These are phyloP conservation scores for Pterobdella sp. DNA, from an alignment of 2,888 invertebrate species.

Conservation along the genomic window DNA sequence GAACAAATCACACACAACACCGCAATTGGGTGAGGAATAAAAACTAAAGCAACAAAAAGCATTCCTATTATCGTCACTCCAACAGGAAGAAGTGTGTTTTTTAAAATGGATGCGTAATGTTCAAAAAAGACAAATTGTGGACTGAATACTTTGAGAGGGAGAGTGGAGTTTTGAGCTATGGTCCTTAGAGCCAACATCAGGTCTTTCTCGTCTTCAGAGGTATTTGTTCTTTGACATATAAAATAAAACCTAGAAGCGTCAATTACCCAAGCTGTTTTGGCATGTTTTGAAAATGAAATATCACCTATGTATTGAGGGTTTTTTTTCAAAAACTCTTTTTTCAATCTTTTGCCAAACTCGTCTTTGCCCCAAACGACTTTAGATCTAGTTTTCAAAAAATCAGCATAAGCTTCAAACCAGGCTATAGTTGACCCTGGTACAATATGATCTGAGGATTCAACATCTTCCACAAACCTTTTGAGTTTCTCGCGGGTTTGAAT, in stretches of 20 bases:
- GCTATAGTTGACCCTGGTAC: conserved; percentile 28
- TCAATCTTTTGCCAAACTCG: conserved; percentile 22
- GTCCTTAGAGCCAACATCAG: conserved; percentile 35
- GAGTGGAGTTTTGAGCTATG: conserved; percentile 34
- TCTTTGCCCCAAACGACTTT: conserved; percentile 3
- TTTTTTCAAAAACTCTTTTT: conserved; percentile 30
- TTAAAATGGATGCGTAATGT: conserved; percentile 38
- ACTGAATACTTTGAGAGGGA: conserved; percentile 37
- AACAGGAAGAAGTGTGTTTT: conserved; percentile 39
- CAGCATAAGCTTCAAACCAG: conserved; percentile 34
- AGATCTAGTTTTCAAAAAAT: conserved; percentile 12
- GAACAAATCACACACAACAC: conserved; percentile 39
- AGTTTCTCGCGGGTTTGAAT: conserved; percentile 27
- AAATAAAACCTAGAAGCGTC: conserved; percentile 75
- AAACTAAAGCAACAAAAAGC: conserved; percentile 39
- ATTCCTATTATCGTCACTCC: conserved; percentile 39
- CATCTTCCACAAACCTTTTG: conserved; percentile 23
- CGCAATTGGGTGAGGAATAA: conserved; percentile 40
- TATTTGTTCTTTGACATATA: conserved; percentile 66
- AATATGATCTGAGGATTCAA: conserved; percentile 23
- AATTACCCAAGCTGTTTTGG: conserved; percentile 58
- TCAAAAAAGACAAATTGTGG: conserved; percentile 38
- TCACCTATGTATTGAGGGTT: conserved; percentile 53
- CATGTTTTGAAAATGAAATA: conserved; percentile 70
- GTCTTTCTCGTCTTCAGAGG: conserved; percentile 55